Evolutionary conservation across 2,797 vertebrate species (phyloP).

Genomic region (Myiotriccus ornatus): DNA sequence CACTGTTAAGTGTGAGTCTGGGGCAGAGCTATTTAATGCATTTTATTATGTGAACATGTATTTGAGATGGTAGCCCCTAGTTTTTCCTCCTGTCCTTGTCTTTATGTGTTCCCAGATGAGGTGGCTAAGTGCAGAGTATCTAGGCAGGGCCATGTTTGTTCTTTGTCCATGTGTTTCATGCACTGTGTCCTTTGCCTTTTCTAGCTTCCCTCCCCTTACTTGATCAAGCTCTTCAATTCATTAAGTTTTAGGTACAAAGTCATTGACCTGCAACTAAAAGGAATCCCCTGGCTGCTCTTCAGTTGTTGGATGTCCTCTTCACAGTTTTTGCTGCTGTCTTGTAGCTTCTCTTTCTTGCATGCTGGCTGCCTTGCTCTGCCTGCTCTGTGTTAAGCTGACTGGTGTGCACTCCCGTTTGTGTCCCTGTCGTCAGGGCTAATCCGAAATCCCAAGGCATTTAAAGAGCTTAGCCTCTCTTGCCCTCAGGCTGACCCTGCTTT

Average conservation of each 20-base stretch:
- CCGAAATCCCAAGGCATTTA: slow-evolving; percentile 15
- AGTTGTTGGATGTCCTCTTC: not conserved
- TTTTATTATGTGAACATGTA: not conserved
- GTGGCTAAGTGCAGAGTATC: not conserved
- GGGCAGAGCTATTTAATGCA: not conserved
- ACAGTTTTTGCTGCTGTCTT: not conserved
- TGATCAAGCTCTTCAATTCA: not conserved
- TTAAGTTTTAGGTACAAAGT: not conserved
- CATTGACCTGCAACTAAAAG: not conserved
- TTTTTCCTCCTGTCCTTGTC: not conserved
- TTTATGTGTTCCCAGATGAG: not conserved
- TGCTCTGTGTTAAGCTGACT: not conserved
- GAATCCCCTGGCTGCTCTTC: not conserved
- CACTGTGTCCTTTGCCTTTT: not conserved
- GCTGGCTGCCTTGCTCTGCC: not conserved
- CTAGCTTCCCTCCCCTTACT: not conserved
- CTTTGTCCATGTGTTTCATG: not conserved
- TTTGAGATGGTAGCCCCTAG: not conserved
- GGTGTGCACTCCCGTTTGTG: not conserved
- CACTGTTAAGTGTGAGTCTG: not conserved
- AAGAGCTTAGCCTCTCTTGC: not conserved
- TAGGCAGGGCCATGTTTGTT: not conserved
- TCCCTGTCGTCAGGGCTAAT: not conserved
- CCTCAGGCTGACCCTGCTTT: slow-evolving; percentile 23
- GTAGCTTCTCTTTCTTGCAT: not conserved